A percentile compares a stretch with the other conserved stretches of the same genome.
Evolutionary conservation across 2,888 invertebrate species (phyloP).

Genomic region (Dorcus parallelipipedus): DNA sequence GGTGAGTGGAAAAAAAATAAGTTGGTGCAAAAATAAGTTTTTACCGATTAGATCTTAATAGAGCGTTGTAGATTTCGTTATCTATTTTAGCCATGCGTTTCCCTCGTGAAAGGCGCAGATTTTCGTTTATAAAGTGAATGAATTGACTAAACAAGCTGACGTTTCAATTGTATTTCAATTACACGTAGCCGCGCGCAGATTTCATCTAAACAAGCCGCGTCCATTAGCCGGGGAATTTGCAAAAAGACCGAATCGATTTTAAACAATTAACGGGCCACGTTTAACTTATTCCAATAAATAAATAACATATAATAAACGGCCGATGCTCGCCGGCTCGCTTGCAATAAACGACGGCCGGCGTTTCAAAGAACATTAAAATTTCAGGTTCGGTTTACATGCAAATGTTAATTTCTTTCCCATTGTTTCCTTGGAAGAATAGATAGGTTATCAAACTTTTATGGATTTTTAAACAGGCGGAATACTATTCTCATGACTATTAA

Average conservation of each 20-base stretch:
- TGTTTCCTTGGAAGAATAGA: too few species aligned
- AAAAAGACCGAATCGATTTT: slow-evolving; percentile 17
- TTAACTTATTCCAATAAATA: slow-evolving; percentile 12
- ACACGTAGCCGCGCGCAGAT: slow-evolving; percentile 35
- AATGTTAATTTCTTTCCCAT: too few species aligned
- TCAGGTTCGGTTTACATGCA: too few species aligned
- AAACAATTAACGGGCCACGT: slow-evolving; percentile 17
- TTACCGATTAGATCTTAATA: slow-evolving; percentile 30
- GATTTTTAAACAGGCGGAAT: too few species aligned
- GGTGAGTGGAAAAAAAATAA: too few species aligned
- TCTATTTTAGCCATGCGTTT: slow-evolving; percentile 7
- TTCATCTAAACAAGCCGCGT: slow-evolving; percentile 35
- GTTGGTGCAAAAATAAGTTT: too few species aligned
- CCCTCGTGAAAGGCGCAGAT: slow-evolving; percentile 24
- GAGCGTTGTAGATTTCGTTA: slow-evolving; percentile 21
- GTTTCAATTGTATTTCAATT: slow-evolving; percentile 42
- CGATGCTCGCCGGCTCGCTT: background rate
- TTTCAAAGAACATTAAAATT: too few species aligned
- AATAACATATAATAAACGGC: background rate
- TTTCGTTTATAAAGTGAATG: slow-evolving; percentile 38
- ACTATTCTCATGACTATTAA: too few species aligned
- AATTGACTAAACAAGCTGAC: slow-evolving; percentile 42
- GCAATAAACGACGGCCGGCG: too few species aligned
- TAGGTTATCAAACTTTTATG: too few species aligned
- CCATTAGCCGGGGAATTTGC: slow-evolving; percentile 31